phyloP scores from a whole-genome alignment of 1,140 invertebrate species.

The Drosophila subpulchrella region DNA sequence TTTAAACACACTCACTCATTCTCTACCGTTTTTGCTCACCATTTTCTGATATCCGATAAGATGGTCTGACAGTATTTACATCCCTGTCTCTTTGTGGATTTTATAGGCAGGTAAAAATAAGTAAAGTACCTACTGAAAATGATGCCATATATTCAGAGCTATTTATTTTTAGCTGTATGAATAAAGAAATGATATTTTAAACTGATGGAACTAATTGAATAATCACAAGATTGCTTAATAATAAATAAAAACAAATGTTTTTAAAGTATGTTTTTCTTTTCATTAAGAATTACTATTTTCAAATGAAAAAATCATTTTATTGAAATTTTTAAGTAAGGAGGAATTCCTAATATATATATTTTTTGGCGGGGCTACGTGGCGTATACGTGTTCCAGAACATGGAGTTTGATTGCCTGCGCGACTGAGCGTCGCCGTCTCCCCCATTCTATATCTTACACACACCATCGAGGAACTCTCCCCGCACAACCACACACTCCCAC shows the following conservation, averaged over 20 bases:
- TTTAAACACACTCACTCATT: slow-evolving; percentile 9
- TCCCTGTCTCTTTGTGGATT: slow-evolving; percentile 50
- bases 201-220: too few relatives aligned
- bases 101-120: slow-evolving; percentile 44
- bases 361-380: slow-evolving; percentile 8
- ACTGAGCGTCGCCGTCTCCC: background rate
- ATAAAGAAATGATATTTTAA: background rate
- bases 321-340: background rate
- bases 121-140: slow-evolving; percentile 15
- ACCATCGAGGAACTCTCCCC: background rate
- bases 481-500: background rate
- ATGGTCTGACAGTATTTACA: slow-evolving; percentile 62
- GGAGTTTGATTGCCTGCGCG: slow-evolving; percentile 10
- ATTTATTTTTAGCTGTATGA: background rate
- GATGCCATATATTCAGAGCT: slow-evolving; percentile 1
- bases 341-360: background rate
- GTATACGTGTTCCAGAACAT: slow-evolving; percentile 31
- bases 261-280: too few relatives aligned
- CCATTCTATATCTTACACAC: slow-evolving; percentile 15
- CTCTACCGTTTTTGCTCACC: background rate
- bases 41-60: slow-evolving; percentile 35
- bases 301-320: background rate
- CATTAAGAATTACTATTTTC: background rate
- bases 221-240: background rate
- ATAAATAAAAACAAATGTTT: background rate